Evolutionary conservation across 2,113 vertebrate genomes (phyloP).

Genomic region (Felis chaus): DNA sequence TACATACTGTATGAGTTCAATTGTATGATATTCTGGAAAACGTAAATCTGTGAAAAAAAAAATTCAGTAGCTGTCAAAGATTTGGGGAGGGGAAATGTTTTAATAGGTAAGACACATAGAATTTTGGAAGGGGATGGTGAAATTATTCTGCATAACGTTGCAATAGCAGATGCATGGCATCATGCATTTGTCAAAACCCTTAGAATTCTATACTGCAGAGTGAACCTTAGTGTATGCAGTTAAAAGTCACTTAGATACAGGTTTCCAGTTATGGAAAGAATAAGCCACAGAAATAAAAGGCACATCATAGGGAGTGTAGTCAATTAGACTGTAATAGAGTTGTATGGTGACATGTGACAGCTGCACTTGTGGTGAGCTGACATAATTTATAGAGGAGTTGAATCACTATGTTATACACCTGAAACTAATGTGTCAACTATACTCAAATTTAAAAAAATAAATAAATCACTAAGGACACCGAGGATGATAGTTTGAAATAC

Average conservation of each 20-base stretch:
- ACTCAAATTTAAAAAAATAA: not conserved
- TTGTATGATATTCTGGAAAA: not conserved
- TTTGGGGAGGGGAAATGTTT: not conserved
- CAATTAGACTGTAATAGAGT: not conserved
- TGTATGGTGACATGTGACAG: not conserved
- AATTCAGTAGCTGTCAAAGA: not conserved
- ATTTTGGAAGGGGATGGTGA: fast-evolving
- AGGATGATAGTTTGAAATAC: not conserved
- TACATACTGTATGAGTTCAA: not conserved
- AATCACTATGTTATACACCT: not conserved
- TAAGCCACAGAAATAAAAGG: not conserved
- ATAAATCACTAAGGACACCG: not conserved
- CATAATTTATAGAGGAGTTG: not conserved
- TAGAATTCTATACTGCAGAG: not conserved
- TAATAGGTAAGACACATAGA: not conserved
- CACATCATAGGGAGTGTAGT: not conserved
- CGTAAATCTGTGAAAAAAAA: not conserved
- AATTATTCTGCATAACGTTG: not conserved
- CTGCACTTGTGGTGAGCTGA: not conserved
- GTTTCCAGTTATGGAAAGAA: not conserved
- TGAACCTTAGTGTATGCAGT: not conserved
- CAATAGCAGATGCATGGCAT: not conserved
- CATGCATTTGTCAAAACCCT: not conserved
- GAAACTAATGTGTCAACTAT: not conserved
- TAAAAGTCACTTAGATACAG: not conserved